Conservation (phyloP, 2,888 invertebrate species). For the Philereme vetulata region DNA sequence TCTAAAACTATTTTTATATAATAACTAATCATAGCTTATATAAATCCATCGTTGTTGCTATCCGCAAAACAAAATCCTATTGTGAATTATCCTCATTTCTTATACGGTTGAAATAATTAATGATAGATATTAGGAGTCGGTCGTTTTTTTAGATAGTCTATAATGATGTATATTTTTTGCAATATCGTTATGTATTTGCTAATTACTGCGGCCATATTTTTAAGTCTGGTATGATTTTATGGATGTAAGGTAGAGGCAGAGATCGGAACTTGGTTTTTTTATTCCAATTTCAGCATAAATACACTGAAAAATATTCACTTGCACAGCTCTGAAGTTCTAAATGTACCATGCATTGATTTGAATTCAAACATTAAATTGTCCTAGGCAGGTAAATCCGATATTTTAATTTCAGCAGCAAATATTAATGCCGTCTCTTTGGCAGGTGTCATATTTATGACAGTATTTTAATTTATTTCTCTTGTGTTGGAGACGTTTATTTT, state of each 20-base stretch:
- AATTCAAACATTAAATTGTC: too few species aligned
- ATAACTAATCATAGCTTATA: slow-evolving; percentile 61
- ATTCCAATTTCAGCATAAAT: neutral
- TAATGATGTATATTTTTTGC: slow-evolving; percentile 73
- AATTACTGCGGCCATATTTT: slow-evolving; percentile 70
- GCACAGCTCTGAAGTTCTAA: neutral
- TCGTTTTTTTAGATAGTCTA: slow-evolving; percentile 31
- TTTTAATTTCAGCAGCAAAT: slow-evolving; percentile 13
- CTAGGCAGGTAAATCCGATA: neutral
- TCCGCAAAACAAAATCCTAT: slow-evolving; percentile 23
- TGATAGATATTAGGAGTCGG: slow-evolving; percentile 26
- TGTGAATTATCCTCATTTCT: slow-evolving; percentile 24
- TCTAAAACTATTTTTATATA: slow-evolving; percentile 78
- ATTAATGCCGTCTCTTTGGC: slow-evolving; percentile 13
- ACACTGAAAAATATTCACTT: neutral
- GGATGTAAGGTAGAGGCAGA: slow-evolving; percentile 53
- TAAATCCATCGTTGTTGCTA: slow-evolving; percentile 58
- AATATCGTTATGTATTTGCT: slow-evolving; percentile 59
- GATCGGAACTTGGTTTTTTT: slow-evolving; percentile 33
- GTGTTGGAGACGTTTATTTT: neutral
- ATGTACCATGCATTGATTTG: too few species aligned
- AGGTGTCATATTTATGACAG: slow-evolving; percentile 19
- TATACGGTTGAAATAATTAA: slow-evolving; percentile 28
- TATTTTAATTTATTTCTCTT: slow-evolving; percentile 5
- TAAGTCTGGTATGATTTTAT: slow-evolving; percentile 57